Percentiles rank a stretch among this genome's conserved stretches.
phyloP scores from a whole-genome alignment of 2,113 vertebrate species.

The Stigmatopora argus region DNA sequence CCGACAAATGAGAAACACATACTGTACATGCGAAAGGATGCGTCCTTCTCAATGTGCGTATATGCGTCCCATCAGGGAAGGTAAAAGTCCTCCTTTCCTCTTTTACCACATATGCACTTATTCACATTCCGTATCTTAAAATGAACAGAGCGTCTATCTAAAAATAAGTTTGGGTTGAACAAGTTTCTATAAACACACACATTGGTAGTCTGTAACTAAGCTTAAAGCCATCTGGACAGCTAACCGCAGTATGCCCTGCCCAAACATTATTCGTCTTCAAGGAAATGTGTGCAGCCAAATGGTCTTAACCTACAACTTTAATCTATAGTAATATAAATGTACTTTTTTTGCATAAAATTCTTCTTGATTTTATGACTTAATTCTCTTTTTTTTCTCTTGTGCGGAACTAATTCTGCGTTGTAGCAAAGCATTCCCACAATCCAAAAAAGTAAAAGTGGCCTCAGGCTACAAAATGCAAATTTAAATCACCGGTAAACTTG shows the following conservation, averaged over 20 bases:
- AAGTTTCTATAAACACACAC: constrained; percentile 42
- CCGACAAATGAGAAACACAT: constrained; percentile 60
- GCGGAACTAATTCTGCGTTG: no score
- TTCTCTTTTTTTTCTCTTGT: no score
- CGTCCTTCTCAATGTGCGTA: constrained; percentile 45
- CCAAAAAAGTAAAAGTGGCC: background rate
- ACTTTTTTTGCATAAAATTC: no score
- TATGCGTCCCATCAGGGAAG: constrained; percentile 40
- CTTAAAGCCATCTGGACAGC: constrained; percentile 65
- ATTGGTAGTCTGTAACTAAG: constrained; percentile 64
- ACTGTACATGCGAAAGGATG: background rate
- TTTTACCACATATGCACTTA: background rate
- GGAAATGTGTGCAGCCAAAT: constrained; percentile 49
- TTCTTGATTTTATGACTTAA: no score
- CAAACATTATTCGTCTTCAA: constrained; percentile 32
- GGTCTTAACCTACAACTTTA: constrained; percentile 53
- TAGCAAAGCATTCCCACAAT: no score
- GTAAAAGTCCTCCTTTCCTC: constrained; percentile 26
- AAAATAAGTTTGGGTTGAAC: constrained; percentile 40
- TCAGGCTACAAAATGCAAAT: constrained; percentile 44
- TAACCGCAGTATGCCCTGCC: constrained; percentile 62
- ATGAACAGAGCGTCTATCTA: constrained; percentile 24
- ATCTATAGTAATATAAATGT: no score
- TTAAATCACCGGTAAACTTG: constrained; percentile 34
- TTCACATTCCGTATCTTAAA: constrained; percentile 22